Evolutionary conservation across 2,113 vertebrate genomes (phyloP).

Genomic region (Salvelinus alpinus): DNA sequence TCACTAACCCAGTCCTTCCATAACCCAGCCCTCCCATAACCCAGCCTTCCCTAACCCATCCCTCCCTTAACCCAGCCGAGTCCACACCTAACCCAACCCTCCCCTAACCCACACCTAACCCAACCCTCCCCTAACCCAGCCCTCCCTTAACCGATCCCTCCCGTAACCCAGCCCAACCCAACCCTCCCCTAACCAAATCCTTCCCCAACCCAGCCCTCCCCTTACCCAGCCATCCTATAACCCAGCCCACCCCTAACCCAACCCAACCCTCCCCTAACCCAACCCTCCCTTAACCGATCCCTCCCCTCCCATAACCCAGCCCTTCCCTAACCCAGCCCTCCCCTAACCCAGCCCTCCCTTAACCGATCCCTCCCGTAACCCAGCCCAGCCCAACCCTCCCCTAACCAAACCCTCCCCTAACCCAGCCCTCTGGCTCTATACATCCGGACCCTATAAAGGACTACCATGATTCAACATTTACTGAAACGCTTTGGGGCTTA

Average conservation of each 20-base stretch:
- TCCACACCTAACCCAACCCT: too few relatives aligned
- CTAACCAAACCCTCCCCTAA: neutral
- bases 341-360: neutral
- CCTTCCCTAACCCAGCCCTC: too few relatives aligned
- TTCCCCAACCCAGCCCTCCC: neutral
- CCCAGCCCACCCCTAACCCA: too few relatives aligned
- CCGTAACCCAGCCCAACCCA: too few relatives aligned
- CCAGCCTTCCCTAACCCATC: neutral
- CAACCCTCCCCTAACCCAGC: neutral
- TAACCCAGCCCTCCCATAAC: neutral
- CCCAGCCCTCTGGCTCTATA: too few relatives aligned
- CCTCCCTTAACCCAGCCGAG: too few relatives aligned
- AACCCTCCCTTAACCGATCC: neutral
- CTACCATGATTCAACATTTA: conserved; percentile 17
- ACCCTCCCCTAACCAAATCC: neutral
- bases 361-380: neutral
- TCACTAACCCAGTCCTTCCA: too few relatives aligned
- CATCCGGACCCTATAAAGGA: neutral
- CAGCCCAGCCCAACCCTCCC: neutral
- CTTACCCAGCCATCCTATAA: too few relatives aligned
- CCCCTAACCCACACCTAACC: neutral
- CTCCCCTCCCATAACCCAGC: too few relatives aligned
- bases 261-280: neutral
- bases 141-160: neutral
- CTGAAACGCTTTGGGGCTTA: conserved; percentile 37